Evolutionary conservation across 2,888 invertebrate genomes (phyloP).

Genomic region (Acleris cristana): DNA sequence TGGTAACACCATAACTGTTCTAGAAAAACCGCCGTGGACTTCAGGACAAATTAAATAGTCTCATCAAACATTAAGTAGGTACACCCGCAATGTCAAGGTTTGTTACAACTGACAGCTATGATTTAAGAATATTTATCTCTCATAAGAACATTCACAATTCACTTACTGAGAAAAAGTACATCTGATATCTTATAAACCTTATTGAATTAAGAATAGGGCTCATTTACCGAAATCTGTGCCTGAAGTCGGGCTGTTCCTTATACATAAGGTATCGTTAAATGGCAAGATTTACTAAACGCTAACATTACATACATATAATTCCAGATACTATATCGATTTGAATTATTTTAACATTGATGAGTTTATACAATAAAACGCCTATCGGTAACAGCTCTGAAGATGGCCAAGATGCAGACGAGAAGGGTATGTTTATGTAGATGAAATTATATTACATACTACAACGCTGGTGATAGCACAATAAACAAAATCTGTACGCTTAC

Average conservation of each 20-base stretch:
- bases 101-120: not conserved
- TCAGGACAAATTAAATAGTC: constrained; percentile 45
- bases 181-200: not conserved
- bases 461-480: no score
- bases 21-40: constrained; percentile 58
- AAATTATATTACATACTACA: no score
- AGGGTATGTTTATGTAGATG: not conserved
- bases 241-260: constrained; percentile 57
- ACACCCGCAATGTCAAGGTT: not conserved
- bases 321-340: constrained; percentile 43
- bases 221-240: constrained; percentile 21
- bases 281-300: constrained; percentile 82
- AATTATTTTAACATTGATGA: constrained; percentile 26
- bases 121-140: not conserved
- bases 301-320: constrained; percentile 65
- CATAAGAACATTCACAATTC: not conserved
- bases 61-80: not conserved
- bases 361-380: constrained; percentile 14
- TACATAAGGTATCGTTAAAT: constrained; percentile 70
- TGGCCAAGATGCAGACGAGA: not conserved
- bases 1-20: constrained; percentile 80
- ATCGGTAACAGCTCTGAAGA: not conserved
- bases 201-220: not conserved
- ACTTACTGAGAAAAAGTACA: not conserved
- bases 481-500: no score